These are phyloP conservation scores for Ferdinandea cuprea DNA, from an alignment of 2,888 invertebrate genomes.

Conservation along the genomic window DNA sequence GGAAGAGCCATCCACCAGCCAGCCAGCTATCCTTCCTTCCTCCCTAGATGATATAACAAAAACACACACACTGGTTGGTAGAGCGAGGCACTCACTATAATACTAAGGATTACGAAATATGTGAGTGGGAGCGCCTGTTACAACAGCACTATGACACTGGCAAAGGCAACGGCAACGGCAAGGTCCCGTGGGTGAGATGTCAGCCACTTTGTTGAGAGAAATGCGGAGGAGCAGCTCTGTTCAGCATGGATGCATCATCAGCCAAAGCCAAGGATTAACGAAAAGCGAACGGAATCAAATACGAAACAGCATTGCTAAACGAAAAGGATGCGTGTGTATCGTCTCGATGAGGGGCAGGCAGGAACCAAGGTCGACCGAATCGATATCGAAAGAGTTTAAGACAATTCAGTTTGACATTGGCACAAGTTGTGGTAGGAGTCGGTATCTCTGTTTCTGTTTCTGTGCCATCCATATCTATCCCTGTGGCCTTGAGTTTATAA, in stretches of 20 bases:
- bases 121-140: conserved; percentile 38
- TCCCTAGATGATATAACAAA: conserved; percentile 31
- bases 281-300: conserved; percentile 2
- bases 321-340: conserved; percentile 42
- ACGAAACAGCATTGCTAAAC: conserved; percentile 8
- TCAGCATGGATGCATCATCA: conserved; percentile 15
- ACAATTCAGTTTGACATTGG: conserved; percentile 60
- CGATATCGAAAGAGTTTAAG: conserved; percentile 57
- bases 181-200: conserved; percentile 70
- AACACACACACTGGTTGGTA: not conserved
- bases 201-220: conserved; percentile 65
- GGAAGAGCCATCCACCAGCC: conserved; percentile 5
- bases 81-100: not conserved
- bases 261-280: conserved; percentile 43
- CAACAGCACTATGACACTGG: conserved; percentile 16
- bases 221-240: conserved; percentile 12
- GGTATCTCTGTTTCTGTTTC: conserved; percentile 31
- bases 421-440: conserved; percentile 9
- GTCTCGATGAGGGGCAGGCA: not conserved
- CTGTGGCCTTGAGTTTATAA: conserved; percentile 64
- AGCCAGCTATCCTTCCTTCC: not conserved
- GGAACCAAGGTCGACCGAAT: conserved; percentile 54
- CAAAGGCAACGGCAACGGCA: not conserved
- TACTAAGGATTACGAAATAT: conserved; percentile 37
- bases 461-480: conserved; percentile 49